Conservation (phyloP, 1,140 invertebrate genomes). For the Ylistrum balloti region DNA sequence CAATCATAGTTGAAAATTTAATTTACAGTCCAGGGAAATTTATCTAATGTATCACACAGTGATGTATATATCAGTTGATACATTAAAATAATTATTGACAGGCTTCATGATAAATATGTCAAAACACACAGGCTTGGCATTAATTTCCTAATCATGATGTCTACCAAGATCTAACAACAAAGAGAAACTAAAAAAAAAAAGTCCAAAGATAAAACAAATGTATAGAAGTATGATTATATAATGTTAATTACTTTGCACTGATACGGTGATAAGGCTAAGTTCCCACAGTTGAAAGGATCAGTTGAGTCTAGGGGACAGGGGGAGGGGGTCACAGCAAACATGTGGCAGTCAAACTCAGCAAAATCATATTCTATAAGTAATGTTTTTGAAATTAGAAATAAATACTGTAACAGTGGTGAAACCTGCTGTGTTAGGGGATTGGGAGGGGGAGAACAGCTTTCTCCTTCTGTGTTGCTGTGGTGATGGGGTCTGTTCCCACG, state of each 20-base stretch:
- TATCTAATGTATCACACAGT: background rate
- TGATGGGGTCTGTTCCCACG: slow-evolving; percentile 29
- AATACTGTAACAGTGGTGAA: slow-evolving; percentile 11
- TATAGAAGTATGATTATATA: background rate
- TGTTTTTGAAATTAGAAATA: slow-evolving; percentile 40
- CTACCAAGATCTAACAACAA: background rate
- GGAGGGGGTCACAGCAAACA: background rate
- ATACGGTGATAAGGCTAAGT: background rate
- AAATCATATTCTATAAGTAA: slow-evolving; percentile 36
- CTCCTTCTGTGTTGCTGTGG: background rate
- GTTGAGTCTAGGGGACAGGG: background rate
- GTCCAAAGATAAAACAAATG: background rate
- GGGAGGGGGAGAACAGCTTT: background rate
- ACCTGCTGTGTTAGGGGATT: slow-evolving; percentile 18
- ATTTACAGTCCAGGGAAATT: background rate
- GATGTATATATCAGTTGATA: background rate
- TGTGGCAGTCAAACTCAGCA: background rate
- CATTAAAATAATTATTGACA: background rate
- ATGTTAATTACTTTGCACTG: background rate
- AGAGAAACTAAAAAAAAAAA: background rate
- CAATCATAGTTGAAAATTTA: background rate
- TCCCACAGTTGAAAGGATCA: slow-evolving; percentile 6
- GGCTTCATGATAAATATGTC: background rate
- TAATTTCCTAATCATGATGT: background rate
- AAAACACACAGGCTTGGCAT: background rate